Evolutionary conservation across 37 sponge, comb jelly and placozoan species (phyloP).

Genomic region (Chondrosia reniformis): DNA sequence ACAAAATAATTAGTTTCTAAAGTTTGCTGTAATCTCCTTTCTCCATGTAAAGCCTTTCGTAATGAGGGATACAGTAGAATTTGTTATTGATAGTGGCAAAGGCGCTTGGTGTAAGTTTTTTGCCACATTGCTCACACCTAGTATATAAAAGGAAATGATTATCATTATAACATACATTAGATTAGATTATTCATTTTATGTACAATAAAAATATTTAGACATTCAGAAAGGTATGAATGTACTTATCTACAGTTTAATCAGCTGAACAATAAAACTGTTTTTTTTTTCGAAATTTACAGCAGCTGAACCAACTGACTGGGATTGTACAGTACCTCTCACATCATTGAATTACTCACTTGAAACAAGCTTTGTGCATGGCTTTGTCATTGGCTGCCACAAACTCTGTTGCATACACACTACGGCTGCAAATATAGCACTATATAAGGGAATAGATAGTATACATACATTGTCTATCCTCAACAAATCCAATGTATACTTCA

Average conservation of each 20-base stretch:
- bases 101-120: conserved; percentile 22
- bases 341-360: conserved; percentile 22
- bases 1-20: no score
- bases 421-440: conserved; percentile 41
- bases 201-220: no score
- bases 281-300: not conserved
- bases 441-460: not conserved
- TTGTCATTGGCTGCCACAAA: conserved; percentile 54
- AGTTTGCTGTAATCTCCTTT: conserved; percentile 32
- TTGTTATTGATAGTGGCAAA: conserved; percentile 44
- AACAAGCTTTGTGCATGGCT: conserved; percentile 53
- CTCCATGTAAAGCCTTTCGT: conserved; percentile 33
- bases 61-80: conserved; percentile 45
- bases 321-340: not conserved
- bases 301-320: not conserved
- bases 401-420: conserved; percentile 50
- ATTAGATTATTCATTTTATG: not conserved
- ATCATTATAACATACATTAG: not conserved
- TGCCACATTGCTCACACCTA: conserved; percentile 23
- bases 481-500: not conserved
- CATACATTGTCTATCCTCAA: not conserved
- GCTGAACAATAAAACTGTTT: not conserved
- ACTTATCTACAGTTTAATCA: not conserved
- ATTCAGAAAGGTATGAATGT: not conserved
- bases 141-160: not conserved